These are phyloP conservation scores for Lycodopsis pacificus DNA, from an alignment of 2,797 vertebrate genomes.

Conservation along the genomic window DNA sequence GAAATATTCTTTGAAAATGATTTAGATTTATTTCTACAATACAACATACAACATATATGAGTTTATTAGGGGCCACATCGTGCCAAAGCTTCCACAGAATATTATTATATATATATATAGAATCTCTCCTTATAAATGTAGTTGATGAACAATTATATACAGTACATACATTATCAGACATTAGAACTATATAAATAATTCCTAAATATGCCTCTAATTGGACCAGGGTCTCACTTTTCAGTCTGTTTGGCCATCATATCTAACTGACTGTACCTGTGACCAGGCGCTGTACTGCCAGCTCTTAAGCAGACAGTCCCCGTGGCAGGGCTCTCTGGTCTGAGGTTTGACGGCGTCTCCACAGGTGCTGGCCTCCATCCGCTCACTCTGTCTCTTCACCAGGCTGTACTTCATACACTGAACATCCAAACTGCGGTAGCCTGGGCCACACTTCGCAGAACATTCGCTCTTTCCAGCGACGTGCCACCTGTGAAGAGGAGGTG, in stretches of 20 bases:
- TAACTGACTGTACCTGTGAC: slow-evolving; percentile 89
- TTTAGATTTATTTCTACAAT: not conserved
- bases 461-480: slow-evolving; percentile 91
- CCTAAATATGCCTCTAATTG: not conserved
- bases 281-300: slow-evolving; percentile 96
- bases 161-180: not conserved
- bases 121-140: not conserved
- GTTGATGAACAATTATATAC: not conserved
- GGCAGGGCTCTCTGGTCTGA: slow-evolving; percentile 89
- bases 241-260: not conserved
- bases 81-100: no score
- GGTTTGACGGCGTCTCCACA: slow-evolving; percentile 90
- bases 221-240: not conserved
- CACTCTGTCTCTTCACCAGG: slow-evolving; percentile 83
- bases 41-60: not conserved
- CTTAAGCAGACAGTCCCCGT: slow-evolving; percentile 90
- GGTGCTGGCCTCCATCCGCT: slow-evolving; percentile 83
- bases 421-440: slow-evolving; percentile 89
- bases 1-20: not conserved
- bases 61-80: no score
- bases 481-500: slow-evolving; percentile 83
- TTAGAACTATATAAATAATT: not conserved
- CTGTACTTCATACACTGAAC: slow-evolving; percentile 93
- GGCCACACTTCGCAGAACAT: slow-evolving; percentile 92
- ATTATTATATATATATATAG: no score